Percentiles rank a stretch among this genome's conserved stretches.
Evolutionary conservation across 2,888 invertebrate genomes (phyloP).

Genomic region (Ephialtes manifestator): DNA sequence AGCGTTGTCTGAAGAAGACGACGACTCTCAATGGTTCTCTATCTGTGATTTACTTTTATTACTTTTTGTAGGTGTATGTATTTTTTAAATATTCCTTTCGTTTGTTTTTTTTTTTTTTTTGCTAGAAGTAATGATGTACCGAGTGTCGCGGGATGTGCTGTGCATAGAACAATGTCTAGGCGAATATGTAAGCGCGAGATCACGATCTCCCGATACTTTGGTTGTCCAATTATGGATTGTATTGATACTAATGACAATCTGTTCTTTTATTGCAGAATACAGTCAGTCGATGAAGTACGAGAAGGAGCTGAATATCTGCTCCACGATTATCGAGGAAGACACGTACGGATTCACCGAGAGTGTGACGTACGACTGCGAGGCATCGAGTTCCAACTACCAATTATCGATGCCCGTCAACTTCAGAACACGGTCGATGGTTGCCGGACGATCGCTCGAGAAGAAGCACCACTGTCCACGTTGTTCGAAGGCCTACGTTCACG

Average conservation of each 20-base stretch:
- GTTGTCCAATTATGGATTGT: constrained; percentile 21
- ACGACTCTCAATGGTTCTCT: neutral
- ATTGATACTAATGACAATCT: constrained; percentile 43
- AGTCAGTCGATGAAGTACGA: constrained; percentile 50
- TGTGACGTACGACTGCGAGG: constrained; percentile 4
- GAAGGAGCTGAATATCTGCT: constrained; percentile 54
- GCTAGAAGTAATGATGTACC: constrained; percentile 10
- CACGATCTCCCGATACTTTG: constrained; percentile 36
- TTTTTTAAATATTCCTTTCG: neutral
- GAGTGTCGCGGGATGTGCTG: neutral
- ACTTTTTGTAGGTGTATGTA: neutral
- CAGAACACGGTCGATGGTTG: constrained; percentile 66
- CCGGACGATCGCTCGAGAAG: constrained; percentile 49
- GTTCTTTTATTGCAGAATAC: constrained; percentile 60
- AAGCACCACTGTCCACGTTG: constrained; percentile 80
- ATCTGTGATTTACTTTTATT: constrained; percentile 1
- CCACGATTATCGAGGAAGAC: constrained; percentile 43
- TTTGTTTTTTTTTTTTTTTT: neutral
- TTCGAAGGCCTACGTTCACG: constrained; percentile 81
- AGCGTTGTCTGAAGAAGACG: constrained; percentile 15
- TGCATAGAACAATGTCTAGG: constrained; percentile 10
- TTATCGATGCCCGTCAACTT: constrained; percentile 54
- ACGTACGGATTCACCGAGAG: constrained; percentile 28
- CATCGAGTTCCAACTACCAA: constrained; percentile 9
- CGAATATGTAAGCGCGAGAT: constrained; percentile 13